Evolutionary conservation across 1,140 invertebrate species (phyloP).

Genomic region (Drosophila miranda): DNA sequence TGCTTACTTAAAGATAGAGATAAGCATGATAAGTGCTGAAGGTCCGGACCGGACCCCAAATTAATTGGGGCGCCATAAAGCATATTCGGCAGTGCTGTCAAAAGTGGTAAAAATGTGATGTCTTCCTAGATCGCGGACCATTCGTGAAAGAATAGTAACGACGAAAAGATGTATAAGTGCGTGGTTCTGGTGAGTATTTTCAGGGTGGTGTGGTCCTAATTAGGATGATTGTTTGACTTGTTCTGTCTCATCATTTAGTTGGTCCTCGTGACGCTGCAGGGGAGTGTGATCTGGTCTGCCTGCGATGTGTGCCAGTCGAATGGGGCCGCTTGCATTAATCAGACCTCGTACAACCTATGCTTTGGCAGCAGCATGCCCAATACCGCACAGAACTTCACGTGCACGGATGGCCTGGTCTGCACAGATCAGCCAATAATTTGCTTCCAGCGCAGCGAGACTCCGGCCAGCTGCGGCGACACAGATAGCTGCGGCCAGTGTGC

Average conservation of each 20-base stretch:
- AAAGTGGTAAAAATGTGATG: conserved; percentile 21
- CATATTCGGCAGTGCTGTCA: conserved; percentile 40
- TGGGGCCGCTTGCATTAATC: conserved; percentile 67
- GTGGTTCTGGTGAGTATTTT: conserved; percentile 3
- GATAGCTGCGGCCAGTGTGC: conserved; percentile 69
- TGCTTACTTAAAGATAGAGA: conserved; percentile 41
- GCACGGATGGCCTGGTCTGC: conserved; percentile 70
- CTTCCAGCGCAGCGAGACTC: conserved; percentile 60
- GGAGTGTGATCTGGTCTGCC: conserved; percentile 22
- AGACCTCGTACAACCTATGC: conserved; percentile 69
- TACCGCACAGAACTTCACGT: conserved; percentile 58
- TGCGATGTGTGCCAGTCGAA: conserved; percentile 72
- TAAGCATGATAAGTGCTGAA: conserved; percentile 1
- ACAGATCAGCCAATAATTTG: conserved; percentile 70
- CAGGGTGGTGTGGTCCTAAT: too few relatives aligned
- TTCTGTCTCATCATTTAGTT: conserved; percentile 10
- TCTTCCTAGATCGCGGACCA: not conserved
- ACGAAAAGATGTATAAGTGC: conserved; percentile 21
- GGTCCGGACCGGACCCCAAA: conserved; percentile 6
- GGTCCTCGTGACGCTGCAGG: conserved; percentile 11
- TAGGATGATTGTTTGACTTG: not conserved
- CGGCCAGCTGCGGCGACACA: conserved; percentile 72
- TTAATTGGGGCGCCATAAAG: conserved; percentile 22
- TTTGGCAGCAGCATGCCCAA: conserved; percentile 42
- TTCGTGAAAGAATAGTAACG: conserved; percentile 9